Evolutionary conservation across 2,113 vertebrate genomes (phyloP), one percentile per base, ranked within the genome.

Genomic region (Genyomyrus donnyi): DNA sequence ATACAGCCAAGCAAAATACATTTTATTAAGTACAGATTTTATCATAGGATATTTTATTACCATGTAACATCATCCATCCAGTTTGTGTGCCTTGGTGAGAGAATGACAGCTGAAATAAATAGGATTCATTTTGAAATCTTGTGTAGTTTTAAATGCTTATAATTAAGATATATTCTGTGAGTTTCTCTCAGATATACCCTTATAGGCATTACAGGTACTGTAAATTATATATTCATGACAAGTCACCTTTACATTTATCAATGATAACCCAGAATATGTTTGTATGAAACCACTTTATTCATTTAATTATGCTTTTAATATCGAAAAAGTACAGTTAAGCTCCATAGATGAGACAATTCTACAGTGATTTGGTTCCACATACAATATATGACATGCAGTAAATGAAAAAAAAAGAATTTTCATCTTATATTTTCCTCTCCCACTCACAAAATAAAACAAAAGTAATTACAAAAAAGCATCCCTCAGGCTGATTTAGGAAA

Each of bases 321-420:
- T 94, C 93, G 93, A 94, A 94, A 95, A 95, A 93, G 93, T 92
- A 92, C 88, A 92, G 91, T 92, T 94, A 85, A 90, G n/a, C 94
- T 94, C 90, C 89, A 88, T 91, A 89, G 77, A 93, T 94, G 92
- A 93, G 91, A 94, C 90, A 92, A 91, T 93, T 95, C 91, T 95
- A 96, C 95, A 94, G 94, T 94, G 94, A 94, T 92, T 92, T 93
- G 93, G 92, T 94, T 95, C 92, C 91, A 95, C 94, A 92, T 87
- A 90, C 90, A 94, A 56, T 93, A 94, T 91, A 93, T 92, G 93
- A 95, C 95, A 96, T 96, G 96, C 96, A 95, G 45, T 90, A 91
- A 93, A 94, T 88, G 90, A 91, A 93, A 88, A 88, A 91, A 62
- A 92, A 66, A 91, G 89, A 93, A 24, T 94, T 92, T 88, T 91